Base-by-base conservation (phyloP, 2,113 vertebrate species). In the Camelus dromedarius region DNA sequence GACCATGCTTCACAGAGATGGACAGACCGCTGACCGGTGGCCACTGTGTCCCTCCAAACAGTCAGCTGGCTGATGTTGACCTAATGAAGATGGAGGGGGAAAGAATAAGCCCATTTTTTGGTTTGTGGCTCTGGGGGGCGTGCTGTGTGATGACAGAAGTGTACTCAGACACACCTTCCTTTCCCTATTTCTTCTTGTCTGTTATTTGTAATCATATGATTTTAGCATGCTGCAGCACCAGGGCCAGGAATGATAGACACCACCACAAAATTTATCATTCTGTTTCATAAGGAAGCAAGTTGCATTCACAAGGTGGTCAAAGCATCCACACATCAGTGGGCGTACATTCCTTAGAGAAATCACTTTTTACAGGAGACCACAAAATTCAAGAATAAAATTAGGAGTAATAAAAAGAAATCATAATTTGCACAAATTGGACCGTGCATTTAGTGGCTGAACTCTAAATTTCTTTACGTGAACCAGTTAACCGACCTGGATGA, bases 241-340 rank as follows among this genome's bases (percentile, higher is more conserved):
- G 16, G 46, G 26, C n/a, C 28, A 42, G 60, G 32, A 56, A 82
- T 35, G 82, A 82, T 0, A 69, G 60, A 52, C 13, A 54, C 13
- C 13, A 69, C 38, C 3, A 54, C 10, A 69, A 64, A 86, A 56
- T 52, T 3, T 64, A 24, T 70, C 26, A 64, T 89, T 87, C 87
- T 90, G 42, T 32, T 93, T 82, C 56, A 10, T 50, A 67, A 89
- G 30, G 42, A 88, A 67, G 24, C 6, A 96, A 84, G 84, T n/a
- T 54, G 1, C 80, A 52, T 13, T 58, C 4, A 83, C 12, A 58
- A 82, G 35, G 6, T 73, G 18, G 6, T 56, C 52, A 91, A 89
- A 64, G 14, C 6, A 79, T 30, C 46, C 5, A 35, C 3, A 46
- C 28, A 12, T 19, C 83, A 60, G 4, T 52, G 64, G n/a, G 8